A percentile compares a stretch with the other conserved stretches of the same genome.
These are phyloP conservation scores for Axinella damicornis DNA, from an alignment of 37 sponge, comb jelly and placozoan genomes.

Conservation along the genomic window DNA sequence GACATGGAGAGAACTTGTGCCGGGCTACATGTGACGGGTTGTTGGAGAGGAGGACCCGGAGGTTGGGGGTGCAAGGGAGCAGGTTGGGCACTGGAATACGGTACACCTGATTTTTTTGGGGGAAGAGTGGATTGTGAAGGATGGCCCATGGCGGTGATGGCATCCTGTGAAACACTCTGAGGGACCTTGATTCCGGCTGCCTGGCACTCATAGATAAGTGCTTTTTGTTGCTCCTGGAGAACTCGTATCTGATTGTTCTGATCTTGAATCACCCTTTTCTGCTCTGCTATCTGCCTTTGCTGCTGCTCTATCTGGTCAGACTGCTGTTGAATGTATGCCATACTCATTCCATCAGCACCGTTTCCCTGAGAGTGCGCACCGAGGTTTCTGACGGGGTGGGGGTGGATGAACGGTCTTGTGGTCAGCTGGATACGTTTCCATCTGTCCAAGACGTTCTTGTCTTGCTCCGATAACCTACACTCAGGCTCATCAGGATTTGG, in stretches of 20 bases:
- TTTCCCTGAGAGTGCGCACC: not conserved
- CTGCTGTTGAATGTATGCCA: conserved; percentile 48
- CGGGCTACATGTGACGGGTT: not conserved
- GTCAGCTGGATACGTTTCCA: conserved; percentile 62
- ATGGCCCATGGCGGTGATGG: not conserved
- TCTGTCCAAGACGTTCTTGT: conserved; percentile 30
- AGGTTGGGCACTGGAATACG: not conserved
- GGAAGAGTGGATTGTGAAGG: not conserved
- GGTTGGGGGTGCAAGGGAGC: conserved; percentile 1
- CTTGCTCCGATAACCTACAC: conserved; percentile 15
- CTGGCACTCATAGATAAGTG: conserved; percentile 43
- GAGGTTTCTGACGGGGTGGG: conserved; percentile 14
- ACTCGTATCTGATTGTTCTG: conserved; percentile 43
- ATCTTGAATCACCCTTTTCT: conserved; percentile 51
- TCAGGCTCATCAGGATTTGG: not conserved
- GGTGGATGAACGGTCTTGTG: conserved; percentile 8
- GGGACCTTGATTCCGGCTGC: conserved; percentile 41
- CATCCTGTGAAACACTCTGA: not conserved
- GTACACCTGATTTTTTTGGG: not conserved
- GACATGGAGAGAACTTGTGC: not conserved
- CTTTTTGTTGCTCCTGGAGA: conserved; percentile 48
- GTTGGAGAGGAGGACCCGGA: not conserved
- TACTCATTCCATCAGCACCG: not conserved
- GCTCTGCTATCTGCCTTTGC: conserved; percentile 34
- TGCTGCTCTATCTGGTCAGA: conserved; percentile 29